Evolutionary conservation across 1,140 invertebrate genomes (phyloP), one percentile per base, ranked within the genome.

Genomic region (Drosophila dunni): DNA sequence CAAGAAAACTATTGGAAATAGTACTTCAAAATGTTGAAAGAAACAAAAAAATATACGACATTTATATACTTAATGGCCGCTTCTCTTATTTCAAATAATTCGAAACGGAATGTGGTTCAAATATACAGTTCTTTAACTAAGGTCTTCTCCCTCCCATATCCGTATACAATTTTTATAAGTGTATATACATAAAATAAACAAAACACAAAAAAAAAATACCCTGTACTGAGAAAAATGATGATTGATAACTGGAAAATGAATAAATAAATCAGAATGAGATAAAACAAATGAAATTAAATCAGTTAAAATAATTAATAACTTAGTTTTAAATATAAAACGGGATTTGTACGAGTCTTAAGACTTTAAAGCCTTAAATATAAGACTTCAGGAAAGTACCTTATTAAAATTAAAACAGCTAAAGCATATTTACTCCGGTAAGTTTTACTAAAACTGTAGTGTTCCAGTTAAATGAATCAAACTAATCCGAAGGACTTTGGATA

Each of bases 1-100:
- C 63, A 70, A 78, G 24, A 69, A 56, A 82, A 67, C 82, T 88
- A 85, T 88, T 88, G 61, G 13, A 82, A 79, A 88, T 82, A 86
- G 82, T 88, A 29, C 24, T 29, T 82, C 44, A 73, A 71, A 53
- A 61, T 79, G 72, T 79, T 79, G 61, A 29, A 29, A 29, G 24
- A 29, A 29, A 29, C 24, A 72, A 88, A 76, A 66, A 82, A 88
- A 73, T 76, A 67, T 71, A 81, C 38, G 42, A 51, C 40, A 75
- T 69, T 62, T 81, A 64, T 51, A 7, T 64, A 64, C 38, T 64
- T 45, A 20, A 64, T 38, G 13, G 36, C 34, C 46, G 17, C 20
- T 24, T 51, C 33, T 36, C 44, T 62, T 50, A 53, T 36, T 53
- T 36, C 36, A 17, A 63, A 53, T 53, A 17, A 51, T 42, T 62